Evolutionary conservation across 2,113 vertebrate genomes (phyloP).

Genomic region (Leptobrachium leishanense): DNA sequence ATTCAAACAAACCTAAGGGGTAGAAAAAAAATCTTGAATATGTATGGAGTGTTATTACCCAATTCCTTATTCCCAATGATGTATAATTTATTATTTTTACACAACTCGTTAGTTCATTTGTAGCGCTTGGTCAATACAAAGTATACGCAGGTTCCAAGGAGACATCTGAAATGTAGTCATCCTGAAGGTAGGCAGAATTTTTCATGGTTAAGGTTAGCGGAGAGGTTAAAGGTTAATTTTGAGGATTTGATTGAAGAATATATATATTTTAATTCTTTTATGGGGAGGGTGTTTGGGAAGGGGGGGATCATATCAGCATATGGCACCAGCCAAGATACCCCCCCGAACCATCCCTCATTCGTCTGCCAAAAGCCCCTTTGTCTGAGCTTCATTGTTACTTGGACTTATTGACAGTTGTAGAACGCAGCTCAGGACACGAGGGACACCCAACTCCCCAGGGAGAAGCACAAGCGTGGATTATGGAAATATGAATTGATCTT

Average conservation of each 20-base stretch:
- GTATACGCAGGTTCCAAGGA: background rate
- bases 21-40: too few species aligned
- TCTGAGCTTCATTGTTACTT: conserved; percentile 91
- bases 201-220: background rate
- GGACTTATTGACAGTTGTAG: conserved; percentile 97
- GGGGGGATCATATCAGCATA: conserved; percentile 77
- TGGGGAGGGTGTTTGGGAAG: conserved; percentile 30
- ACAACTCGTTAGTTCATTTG: too few species aligned
- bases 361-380: conserved; percentile 82
- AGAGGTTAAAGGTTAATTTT: conserved; percentile 29
- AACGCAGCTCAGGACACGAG: conserved; percentile 88
- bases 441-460: conserved; percentile 92
- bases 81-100: too few species aligned
- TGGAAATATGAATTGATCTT: conserved; percentile 99
- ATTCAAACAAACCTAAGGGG: too few species aligned
- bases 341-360: conserved; percentile 67
- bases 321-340: conserved; percentile 79
- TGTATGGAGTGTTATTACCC: too few species aligned
- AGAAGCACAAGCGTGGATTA: conserved; percentile 97
- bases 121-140: background rate
- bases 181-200: background rate
- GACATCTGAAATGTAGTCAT: background rate
- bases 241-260: conserved; percentile 14
- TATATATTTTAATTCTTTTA: conserved; percentile 5
- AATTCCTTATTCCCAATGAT: too few species aligned